Evolutionary conservation across 2,113 vertebrate genomes (phyloP).

Genomic region (Ia io): DNA sequence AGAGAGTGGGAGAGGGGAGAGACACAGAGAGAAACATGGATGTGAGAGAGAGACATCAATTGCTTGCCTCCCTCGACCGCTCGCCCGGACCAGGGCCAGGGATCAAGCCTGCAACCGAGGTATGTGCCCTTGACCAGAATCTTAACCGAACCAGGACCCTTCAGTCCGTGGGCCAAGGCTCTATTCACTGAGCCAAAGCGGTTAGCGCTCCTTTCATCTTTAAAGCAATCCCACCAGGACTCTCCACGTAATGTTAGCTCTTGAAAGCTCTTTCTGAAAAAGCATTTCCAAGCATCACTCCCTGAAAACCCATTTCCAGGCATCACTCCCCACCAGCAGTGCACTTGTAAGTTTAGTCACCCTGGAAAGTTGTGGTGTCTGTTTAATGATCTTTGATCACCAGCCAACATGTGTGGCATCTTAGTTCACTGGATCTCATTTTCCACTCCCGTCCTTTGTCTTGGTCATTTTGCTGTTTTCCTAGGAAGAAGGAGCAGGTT

Average conservation of each 20-base stretch:
- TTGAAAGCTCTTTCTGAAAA: neutral
- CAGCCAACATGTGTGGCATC: neutral
- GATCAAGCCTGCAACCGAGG: no score
- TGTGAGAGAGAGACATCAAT: no score
- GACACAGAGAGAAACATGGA: no score
- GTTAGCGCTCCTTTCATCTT: neutral
- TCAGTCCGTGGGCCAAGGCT: no score
- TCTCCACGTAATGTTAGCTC: neutral
- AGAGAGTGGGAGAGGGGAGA: no score
- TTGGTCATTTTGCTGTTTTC: neutral
- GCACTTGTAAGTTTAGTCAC: neutral
- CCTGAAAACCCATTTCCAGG: no score
- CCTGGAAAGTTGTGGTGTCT: neutral
- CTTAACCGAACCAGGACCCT: no score
- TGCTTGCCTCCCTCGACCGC: no score
- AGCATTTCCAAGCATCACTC: neutral
- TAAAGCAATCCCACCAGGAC: neutral
- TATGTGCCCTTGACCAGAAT: no score
- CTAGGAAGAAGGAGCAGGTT: neutral
- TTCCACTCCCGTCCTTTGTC: neutral
- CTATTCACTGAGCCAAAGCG: no score
- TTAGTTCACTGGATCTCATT: neutral
- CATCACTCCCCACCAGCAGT: neutral
- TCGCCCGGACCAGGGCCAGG: no score
- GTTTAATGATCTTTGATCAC: neutral